These are phyloP conservation scores for Chamaetylas fuelleborni DNA, from an alignment of 2,113 vertebrate genomes.

Conservation along the genomic window DNA sequence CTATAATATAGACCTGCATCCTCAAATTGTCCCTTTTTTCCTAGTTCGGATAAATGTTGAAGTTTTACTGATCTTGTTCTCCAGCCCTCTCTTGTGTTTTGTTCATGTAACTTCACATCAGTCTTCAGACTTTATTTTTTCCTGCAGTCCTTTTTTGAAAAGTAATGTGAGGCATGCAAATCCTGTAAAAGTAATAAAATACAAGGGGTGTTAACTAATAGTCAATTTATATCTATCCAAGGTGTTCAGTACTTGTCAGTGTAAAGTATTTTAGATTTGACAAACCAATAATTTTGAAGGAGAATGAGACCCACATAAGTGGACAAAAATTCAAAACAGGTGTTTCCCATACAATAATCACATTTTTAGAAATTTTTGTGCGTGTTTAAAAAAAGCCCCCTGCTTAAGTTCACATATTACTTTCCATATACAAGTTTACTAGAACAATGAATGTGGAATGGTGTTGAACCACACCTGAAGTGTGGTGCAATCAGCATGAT, in stretches of 20 bases:
- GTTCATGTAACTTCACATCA: not conserved
- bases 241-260: not conserved
- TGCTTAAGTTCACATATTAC: not conserved
- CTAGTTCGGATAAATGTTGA: not conserved
- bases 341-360: not conserved
- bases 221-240: not conserved
- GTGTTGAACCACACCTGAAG: not conserved
- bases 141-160: not conserved
- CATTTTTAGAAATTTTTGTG: not conserved
- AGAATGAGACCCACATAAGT: not conserved
- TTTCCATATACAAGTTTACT: not conserved
- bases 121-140: not conserved
- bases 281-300: not conserved
- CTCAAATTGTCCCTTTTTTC: not conserved
- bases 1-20: not conserved
- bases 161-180: not conserved
- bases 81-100: not conserved
- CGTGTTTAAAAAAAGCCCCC: not conserved
- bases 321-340: not conserved
- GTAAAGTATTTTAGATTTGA: not conserved
- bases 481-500: not conserved
- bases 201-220: not conserved
- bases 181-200: not conserved
- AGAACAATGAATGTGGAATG: not conserved
- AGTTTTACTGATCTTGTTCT: not conserved